Conservation (phyloP, 2,888 invertebrate genomes). For the Holacanthella duospinosa region DNA sequence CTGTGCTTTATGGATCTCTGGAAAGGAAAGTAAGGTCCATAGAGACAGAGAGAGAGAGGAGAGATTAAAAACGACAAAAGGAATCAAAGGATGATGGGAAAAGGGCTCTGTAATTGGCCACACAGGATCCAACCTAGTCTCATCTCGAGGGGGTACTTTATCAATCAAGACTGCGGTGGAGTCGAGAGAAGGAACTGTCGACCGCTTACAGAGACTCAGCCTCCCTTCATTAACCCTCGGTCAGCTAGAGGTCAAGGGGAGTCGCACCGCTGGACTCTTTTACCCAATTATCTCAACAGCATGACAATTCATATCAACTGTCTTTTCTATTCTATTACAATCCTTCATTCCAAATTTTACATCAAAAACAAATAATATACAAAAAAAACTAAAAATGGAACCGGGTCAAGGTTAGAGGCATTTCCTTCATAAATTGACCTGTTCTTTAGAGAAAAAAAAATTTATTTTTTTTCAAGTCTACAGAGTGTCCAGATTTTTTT, state of each 20-base stretch:
- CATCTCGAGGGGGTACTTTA: slow-evolving; percentile 17
- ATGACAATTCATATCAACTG: slow-evolving; percentile 24
- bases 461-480: no score
- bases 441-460: no score
- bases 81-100: slow-evolving; percentile 13
- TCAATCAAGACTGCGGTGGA: background rate
- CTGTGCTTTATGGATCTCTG: background rate
- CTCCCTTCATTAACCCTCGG: slow-evolving; percentile 34
- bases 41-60: background rate
- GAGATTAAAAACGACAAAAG: slow-evolving; percentile 2
- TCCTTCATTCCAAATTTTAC: background rate
- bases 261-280: no score
- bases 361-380: background rate
- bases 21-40: no score
- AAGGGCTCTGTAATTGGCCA: slow-evolving; percentile 35
- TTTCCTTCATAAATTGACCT: no score
- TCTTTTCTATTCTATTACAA: slow-evolving; percentile 5
- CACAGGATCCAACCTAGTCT: slow-evolving; percentile 22
- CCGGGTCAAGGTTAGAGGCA: no score
- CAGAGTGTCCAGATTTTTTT: no score
- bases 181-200: slow-evolving; percentile 4
- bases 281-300: slow-evolving; percentile 29
- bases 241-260: slow-evolving; percentile 15
- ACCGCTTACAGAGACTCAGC: slow-evolving; percentile 28
- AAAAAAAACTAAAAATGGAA: background rate